Evolutionary conservation across 1,140 invertebrate species (phyloP), one percentile per base, ranked within the genome.

Genomic region (Andricus grossulariae): DNA sequence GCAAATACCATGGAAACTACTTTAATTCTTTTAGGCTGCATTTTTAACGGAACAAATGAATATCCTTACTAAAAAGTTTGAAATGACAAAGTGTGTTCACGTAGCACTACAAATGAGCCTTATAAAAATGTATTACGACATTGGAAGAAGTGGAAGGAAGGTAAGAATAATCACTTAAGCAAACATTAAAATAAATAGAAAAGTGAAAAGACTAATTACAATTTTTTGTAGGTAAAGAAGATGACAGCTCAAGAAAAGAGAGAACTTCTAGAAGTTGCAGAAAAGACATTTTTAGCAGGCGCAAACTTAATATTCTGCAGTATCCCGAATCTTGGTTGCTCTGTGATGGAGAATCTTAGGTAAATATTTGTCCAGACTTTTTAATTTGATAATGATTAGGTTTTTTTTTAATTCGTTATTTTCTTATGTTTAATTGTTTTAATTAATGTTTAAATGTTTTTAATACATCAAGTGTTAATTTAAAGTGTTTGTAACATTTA

Each of bases 71-170:
- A 32, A 6, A n/a, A 66, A 32, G 39, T 66, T 39, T n/a, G 15
- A 66, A 15, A n/a, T n/a, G n/a, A 66, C 15, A n/a, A 39, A n/a
- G 10, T 66, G 60, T 15, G 15, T 39, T 13, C 25, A 39, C 16
- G 60, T 66, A 6, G 25, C 25, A 16, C 15, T 66, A 15, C 60
- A 66, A 66, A 66, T 66, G 60, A 66, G 60, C n/a, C 60, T 66
- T 66, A 25, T 66, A 8, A 66, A 39, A n/a, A 66, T 39, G 60
- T 66, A 66, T n/a, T 66, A 39, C 7, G 13, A 66, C 1, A 66
- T 66, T 66, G 60, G 60, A 12, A 66, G n/a, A 39, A 66, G 16
- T n/a, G 15, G 15, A 0, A 66, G 60, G 45, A 66, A n/a, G 60
- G 60, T 60, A 60, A 10, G 39, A 11, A 45, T 7, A 60, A 25